phyloP scores from a whole-genome alignment of 2,888 invertebrate species.

The Ernsta delagoae region DNA sequence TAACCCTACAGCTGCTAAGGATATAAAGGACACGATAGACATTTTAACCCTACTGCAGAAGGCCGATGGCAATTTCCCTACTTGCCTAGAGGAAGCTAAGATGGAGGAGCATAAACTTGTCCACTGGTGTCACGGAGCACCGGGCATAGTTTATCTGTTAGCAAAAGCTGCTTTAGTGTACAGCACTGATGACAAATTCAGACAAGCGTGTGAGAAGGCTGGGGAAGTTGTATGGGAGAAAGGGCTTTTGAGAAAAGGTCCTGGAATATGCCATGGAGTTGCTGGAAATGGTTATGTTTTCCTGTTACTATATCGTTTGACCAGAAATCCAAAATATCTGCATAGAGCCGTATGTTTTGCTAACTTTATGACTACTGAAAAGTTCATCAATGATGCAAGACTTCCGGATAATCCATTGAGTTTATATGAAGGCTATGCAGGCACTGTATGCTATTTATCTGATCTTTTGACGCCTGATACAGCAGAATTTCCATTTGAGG shows the following conservation, averaged over 20 bases:
- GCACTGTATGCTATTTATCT: conserved; percentile 92
- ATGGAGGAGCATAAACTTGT: conserved; percentile 88
- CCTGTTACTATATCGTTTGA: conserved; percentile 90
- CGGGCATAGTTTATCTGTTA: conserved; percentile 92
- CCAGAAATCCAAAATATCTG: conserved; percentile 88
- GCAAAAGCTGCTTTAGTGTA: conserved; percentile 91
- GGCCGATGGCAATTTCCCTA: conserved; percentile 90
- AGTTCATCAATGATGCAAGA: conserved; percentile 87
- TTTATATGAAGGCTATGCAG: conserved; percentile 94
- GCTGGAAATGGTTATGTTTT: conserved; percentile 94
- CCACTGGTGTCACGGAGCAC: conserved; percentile 97
- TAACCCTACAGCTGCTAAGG: conserved; percentile 79
- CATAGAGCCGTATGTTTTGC: conserved; percentile 91
- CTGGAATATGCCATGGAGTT: conserved; percentile 95
- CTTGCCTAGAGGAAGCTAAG: conserved; percentile 89
- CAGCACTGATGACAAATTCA: conserved; percentile 88
- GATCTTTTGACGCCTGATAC: conserved; percentile 90
- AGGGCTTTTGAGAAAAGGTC: conserved; percentile 94
- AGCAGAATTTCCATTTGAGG: conserved; percentile 93
- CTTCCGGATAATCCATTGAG: conserved; percentile 93
- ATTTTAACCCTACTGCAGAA: conserved; percentile 88
- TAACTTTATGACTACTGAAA: conserved; percentile 88
- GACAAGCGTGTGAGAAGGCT: conserved; percentile 87
- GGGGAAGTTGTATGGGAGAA: conserved; percentile 93
- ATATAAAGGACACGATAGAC: conserved; percentile 88